Conservation (phyloP, 2,113 vertebrate species). For the Lepus americanus region DNA sequence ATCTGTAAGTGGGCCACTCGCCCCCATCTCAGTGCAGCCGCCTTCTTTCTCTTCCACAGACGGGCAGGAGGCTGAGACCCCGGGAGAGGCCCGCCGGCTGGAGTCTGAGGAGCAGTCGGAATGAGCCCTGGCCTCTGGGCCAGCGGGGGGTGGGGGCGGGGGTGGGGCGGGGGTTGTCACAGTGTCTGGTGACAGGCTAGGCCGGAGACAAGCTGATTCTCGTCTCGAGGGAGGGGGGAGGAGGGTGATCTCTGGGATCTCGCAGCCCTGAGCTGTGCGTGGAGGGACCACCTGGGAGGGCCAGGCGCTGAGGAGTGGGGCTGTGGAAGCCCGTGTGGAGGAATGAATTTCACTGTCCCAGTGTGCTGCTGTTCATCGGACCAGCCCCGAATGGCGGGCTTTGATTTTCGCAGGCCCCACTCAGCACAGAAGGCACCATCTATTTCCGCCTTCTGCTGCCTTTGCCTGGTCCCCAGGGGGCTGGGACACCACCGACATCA, state of each 20-base stretch:
- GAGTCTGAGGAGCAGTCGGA: slow-evolving; percentile 78
- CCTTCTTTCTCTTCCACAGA: slow-evolving; percentile 74
- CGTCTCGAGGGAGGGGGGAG: background rate
- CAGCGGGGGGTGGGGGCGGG: background rate
- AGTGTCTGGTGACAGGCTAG: no score
- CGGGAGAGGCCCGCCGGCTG: slow-evolving; percentile 60
- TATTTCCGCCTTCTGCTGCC: slow-evolving; percentile 34
- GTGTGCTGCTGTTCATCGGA: background rate
- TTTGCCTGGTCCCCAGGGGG: background rate
- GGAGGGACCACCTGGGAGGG: background rate
- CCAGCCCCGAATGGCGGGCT: background rate
- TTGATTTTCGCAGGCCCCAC: slow-evolving; percentile 28
- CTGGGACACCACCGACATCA: background rate
- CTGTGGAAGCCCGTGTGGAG: slow-evolving; percentile 9
- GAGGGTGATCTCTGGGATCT: background rate
- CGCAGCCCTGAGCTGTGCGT: accelerated
- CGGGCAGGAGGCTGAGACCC: slow-evolving; percentile 70
- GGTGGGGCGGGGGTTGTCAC: no score
- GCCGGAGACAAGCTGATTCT: background rate
- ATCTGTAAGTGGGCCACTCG: background rate
- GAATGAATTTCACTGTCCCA: slow-evolving; percentile 77
- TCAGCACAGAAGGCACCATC: slow-evolving; percentile 30
- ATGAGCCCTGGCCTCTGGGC: background rate
- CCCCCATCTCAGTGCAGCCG: background rate
- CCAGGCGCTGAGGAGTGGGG: slow-evolving; percentile 19